These are phyloP conservation scores for Drosophila anomelani DNA, from an alignment of 2,888 invertebrate genomes.

Conservation along the genomic window DNA sequence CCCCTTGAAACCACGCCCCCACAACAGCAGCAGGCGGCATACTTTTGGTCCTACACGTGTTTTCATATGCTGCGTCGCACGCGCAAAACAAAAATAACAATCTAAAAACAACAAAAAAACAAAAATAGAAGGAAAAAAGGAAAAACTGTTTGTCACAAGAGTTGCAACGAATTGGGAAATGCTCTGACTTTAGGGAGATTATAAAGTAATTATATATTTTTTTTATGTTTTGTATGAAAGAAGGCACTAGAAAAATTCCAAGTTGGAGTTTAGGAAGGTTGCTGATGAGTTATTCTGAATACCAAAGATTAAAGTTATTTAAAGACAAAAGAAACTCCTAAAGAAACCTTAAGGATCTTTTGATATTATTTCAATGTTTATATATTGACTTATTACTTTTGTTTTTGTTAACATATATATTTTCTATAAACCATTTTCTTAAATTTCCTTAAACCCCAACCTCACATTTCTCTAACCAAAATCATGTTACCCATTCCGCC, in stretches of 20 bases:
- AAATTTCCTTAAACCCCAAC: not conserved
- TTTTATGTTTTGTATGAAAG: not conserved
- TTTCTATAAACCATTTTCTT: not conserved
- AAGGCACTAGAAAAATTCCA: not conserved
- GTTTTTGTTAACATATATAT: not conserved
- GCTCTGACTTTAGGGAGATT: not conserved
- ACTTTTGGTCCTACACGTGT: constrained; percentile 63
- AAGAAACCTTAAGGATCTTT: not conserved
- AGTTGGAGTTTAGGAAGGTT: not conserved
- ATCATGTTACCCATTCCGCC: constrained; percentile 4
- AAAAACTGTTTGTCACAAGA: not conserved
- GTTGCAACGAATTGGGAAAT: constrained; percentile 6
- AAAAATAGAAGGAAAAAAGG: not conserved
- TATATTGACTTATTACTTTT: not conserved
- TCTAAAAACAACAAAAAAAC: constrained; percentile 19
- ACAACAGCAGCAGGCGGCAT: constrained; percentile 40
- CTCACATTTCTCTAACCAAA: not conserved
- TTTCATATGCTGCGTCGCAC: constrained; percentile 68
- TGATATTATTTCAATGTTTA: not conserved
- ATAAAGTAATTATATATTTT: not conserved
- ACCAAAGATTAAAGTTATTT: too few relatives aligned
- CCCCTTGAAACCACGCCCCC: constrained; percentile 22
- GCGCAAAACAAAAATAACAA: constrained; percentile 59
- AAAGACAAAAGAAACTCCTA: not conserved
- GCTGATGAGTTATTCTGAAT: not conserved